These are phyloP conservation scores for Festucalex cinctus DNA, from an alignment of 2,113 vertebrate genomes.

Conservation along the genomic window DNA sequence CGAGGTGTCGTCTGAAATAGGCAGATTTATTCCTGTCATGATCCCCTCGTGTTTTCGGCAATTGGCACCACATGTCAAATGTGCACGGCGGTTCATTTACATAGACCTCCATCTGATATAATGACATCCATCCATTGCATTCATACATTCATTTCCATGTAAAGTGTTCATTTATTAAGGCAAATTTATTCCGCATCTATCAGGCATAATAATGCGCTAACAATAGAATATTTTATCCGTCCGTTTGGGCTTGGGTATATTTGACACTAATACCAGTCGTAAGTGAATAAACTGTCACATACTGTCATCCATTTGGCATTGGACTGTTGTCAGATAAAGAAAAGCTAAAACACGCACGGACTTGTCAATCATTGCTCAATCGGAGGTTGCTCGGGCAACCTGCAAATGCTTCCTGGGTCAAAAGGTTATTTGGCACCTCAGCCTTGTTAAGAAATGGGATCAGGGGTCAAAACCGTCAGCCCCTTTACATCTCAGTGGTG, in stretches of 20 bases:
- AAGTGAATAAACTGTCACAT: slow-evolving; percentile 23
- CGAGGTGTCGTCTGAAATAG: slow-evolving; percentile 40
- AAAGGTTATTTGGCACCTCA: slow-evolving; percentile 76
- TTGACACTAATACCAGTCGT: slow-evolving; percentile 21
- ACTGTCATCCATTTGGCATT: slow-evolving; percentile 27
- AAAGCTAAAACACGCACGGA: slow-evolving; percentile 43
- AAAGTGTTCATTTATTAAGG: slow-evolving; percentile 70
- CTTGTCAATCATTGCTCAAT: slow-evolving; percentile 72
- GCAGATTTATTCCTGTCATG: slow-evolving; percentile 66
- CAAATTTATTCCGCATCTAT: slow-evolving; percentile 69
- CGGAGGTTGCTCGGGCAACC: slow-evolving; percentile 74
- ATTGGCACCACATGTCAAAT: slow-evolving; percentile 65
- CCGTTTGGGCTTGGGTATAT: slow-evolving; percentile 36
- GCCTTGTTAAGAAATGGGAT: slow-evolving; percentile 80
- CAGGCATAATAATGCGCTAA: slow-evolving; percentile 57
- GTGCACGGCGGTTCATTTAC: slow-evolving; percentile 65
- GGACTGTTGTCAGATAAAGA: slow-evolving; percentile 32
- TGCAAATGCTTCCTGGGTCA: slow-evolving; percentile 76
- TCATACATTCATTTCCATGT: slow-evolving; percentile 70
- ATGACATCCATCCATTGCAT: slow-evolving; percentile 66
- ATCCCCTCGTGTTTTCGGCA: slow-evolving; percentile 52
- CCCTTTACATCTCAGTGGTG: slow-evolving; percentile 74
- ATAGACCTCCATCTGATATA: slow-evolving; percentile 69
- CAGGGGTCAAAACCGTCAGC: slow-evolving; percentile 77
- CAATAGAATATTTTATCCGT: slow-evolving; percentile 60